Base-by-base conservation (phyloP, 2,797 vertebrate genomes). In the Holocentrus rufus region DNA sequence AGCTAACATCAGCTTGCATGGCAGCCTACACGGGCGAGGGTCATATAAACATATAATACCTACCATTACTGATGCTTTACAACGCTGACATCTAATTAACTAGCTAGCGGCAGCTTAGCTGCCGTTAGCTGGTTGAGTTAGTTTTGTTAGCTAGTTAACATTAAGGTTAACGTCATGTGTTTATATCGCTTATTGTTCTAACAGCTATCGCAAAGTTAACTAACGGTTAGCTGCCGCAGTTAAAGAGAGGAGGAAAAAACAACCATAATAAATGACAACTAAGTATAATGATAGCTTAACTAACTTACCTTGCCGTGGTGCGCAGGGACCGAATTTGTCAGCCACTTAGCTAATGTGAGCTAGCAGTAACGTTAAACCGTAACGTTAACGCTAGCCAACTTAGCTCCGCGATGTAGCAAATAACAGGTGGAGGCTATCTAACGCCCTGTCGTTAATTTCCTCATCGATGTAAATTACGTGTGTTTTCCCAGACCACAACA, bases 371-470 rank as follows among this genome's bases (percentile, higher is more conserved):
- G n/a, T n/a, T n/a, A n/a, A 69, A 42, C 56, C 57, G 52, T 55
- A 66, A 53, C 80, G 68, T 67, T 73, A 50, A 69, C 49, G 83
- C 71, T 81, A 79, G 87, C 87, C 80, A 72, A 76, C 74, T 79
- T 87, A 86, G 89, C 85, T 56, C 49, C 54, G 73, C 60, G 55
- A 42, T 58, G 31, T 74, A 64, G 69, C 77, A 54, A 79, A 87
- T 83, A 87, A 86, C 82, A 90, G 83, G 83, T 87, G 83, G 75
- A 80, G 68, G 70, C 39, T 54, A 7, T 54, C 55, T 64, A 63
- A 62, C 20, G 39, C 52, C 68, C n/a, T n/a, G 53, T 54, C n/a
- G 22, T 9, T 25, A 30, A 65, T 31, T 47, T 30, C 53, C 20
- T 17, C 39, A 61, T 31, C 0, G 31, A 77, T 60, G 1, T 23